Conservation (phyloP, 2,797 vertebrate genomes). For the Rhinichthys osculus region DNA sequence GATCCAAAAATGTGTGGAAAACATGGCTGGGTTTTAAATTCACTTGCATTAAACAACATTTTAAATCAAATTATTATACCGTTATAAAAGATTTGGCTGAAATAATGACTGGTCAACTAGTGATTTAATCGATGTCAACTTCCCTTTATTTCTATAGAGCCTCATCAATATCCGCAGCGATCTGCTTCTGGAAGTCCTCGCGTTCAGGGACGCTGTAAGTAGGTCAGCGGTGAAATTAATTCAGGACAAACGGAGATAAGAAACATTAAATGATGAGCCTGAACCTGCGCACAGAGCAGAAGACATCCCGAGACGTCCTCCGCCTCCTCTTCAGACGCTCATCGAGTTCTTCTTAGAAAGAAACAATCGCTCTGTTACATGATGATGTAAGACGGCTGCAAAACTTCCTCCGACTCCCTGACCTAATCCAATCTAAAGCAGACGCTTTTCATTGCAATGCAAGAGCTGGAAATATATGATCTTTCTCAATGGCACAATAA, state of each 20-base stretch:
- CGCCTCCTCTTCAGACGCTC: neutral
- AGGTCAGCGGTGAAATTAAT: neutral
- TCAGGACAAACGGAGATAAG: neutral
- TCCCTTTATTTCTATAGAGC: neutral
- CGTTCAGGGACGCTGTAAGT: neutral
- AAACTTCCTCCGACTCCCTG: neutral
- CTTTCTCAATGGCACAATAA: neutral
- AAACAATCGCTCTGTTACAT: neutral
- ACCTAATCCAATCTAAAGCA: neutral
- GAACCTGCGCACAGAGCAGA: neutral
- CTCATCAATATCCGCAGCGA: neutral
- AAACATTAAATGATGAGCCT: slow-evolving; percentile 1
- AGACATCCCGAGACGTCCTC: neutral
- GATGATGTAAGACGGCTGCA: neutral
- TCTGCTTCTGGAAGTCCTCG: neutral
- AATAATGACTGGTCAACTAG: no score
- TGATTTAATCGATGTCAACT: no score
- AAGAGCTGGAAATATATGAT: neutral
- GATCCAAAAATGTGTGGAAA: no score
- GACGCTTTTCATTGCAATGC: neutral
- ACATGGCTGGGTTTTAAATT: no score
- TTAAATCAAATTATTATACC: no score
- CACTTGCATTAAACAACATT: no score
- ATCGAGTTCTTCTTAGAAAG: neutral
- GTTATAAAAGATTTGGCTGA: no score